Conservation (phyloP, 1,140 invertebrate species). For the Drosophila nasuta region DNA sequence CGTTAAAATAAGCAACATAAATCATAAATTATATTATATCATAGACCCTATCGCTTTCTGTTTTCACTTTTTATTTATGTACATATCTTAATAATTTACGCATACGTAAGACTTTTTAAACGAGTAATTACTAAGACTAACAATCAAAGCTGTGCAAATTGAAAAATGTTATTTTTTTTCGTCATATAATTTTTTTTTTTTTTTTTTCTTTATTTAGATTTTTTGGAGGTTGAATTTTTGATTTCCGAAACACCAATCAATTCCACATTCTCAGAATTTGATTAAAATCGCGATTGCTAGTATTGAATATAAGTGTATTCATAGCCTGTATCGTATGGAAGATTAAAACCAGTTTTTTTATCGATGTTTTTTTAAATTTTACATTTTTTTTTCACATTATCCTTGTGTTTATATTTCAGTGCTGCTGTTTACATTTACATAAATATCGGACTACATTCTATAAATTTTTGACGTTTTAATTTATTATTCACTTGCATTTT, state of each 20-base stretch:
- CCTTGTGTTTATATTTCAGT: conserved; percentile 10
- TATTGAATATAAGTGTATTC: conserved; percentile 40
- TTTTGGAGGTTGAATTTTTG: neutral
- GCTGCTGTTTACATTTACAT: conserved; percentile 13
- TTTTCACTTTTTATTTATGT: conserved; percentile 24
- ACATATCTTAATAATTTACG: conserved; percentile 47
- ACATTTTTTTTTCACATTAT: conserved; percentile 10
- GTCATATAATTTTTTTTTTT: conserved; percentile 14
- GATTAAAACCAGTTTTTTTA: conserved; percentile 47
- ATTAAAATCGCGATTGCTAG: conserved; percentile 51
- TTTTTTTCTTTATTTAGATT: conserved; percentile 7
- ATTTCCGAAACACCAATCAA: conserved; percentile 45
- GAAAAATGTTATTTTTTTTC: conserved; percentile 37
- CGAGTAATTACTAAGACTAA: conserved; percentile 53
- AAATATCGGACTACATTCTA: neutral
- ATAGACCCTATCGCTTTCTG: neutral
- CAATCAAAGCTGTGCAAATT: conserved; percentile 57
- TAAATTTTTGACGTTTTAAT: conserved; percentile 6
- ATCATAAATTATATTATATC: conserved; percentile 23
- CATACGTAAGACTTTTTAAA: conserved; percentile 50
- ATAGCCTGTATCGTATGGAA: conserved; percentile 28
- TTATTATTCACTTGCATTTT: neutral
- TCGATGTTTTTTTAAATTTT: conserved; percentile 18
- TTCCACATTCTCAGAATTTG: conserved; percentile 46
- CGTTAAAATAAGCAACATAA: conserved; percentile 26